Evolutionary conservation across 2,797 vertebrate genomes (phyloP).

Genomic region (Hozukius guyotensis): DNA sequence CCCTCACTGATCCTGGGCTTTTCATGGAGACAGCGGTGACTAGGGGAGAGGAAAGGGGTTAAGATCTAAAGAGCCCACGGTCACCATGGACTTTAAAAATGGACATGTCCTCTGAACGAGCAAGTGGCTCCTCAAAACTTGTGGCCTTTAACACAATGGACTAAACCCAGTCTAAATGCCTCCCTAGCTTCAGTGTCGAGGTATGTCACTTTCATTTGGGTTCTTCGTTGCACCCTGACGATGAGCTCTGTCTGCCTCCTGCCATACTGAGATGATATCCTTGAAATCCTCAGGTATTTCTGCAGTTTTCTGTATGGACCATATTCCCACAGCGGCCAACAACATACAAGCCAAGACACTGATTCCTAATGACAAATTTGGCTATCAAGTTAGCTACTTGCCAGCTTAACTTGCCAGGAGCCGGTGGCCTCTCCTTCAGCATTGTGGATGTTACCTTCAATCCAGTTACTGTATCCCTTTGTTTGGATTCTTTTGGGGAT

Average conservation of each 20-base stretch:
- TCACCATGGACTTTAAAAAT: not conserved
- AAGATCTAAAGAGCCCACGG: not conserved
- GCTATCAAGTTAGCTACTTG: too few species aligned
- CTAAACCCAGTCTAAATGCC: not conserved
- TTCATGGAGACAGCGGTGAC: not conserved
- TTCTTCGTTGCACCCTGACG: not conserved
- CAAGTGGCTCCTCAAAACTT: not conserved
- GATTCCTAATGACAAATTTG: too few species aligned
- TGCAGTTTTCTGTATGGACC: not conserved
- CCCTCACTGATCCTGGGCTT: not conserved
- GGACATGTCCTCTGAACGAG: not conserved
- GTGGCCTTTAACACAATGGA: not conserved
- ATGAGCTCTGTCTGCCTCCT: not conserved
- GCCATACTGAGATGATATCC: not conserved
- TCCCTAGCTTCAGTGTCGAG: not conserved
- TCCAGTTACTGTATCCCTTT: too few species aligned
- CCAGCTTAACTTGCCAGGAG: too few species aligned
- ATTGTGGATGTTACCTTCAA: too few species aligned
- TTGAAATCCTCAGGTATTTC: constrained; percentile 35
- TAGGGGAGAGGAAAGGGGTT: not conserved
- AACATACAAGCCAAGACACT: too few species aligned
- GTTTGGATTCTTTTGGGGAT: too few species aligned
- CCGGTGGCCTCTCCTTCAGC: too few species aligned
- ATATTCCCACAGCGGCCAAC: too few species aligned
- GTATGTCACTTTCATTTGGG: not conserved